A percentile compares a stretch with the other conserved stretches of the same genome.
These are phyloP conservation scores for Centrocercus urophasianus DNA, from an alignment of 2,113 vertebrate species.

Conservation along the genomic window DNA sequence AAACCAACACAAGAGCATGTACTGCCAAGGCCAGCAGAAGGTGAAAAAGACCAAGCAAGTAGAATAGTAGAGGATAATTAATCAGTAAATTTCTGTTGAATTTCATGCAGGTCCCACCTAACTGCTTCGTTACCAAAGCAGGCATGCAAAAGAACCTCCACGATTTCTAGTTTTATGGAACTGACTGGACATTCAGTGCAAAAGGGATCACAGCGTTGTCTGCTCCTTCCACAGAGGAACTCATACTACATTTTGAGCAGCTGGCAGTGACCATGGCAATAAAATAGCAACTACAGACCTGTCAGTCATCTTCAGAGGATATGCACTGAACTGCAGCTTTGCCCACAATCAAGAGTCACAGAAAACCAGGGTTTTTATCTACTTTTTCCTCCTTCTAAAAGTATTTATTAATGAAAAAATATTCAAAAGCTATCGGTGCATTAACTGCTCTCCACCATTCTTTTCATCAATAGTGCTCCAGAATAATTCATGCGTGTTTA, in stretches of 20 bases:
- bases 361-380: not conserved
- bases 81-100: slow-evolving; percentile 16
- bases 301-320: not conserved
- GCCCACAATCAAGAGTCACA: not conserved
- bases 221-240: not conserved
- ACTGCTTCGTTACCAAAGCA: slow-evolving; percentile 1
- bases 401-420: not conserved
- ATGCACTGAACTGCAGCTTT: not conserved
- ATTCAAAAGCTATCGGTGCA: not conserved
- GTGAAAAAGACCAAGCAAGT: slow-evolving; percentile 27
- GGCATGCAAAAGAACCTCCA: not conserved
- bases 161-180: not conserved
- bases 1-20: not conserved
- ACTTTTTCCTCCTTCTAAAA: not conserved
- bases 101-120: not conserved
- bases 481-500: not conserved
- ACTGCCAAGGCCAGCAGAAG: slow-evolving; percentile 38
- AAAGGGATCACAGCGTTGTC: not conserved
- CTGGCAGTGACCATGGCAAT: not conserved
- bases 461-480: not conserved
- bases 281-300: not conserved
- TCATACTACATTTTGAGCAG: not conserved
- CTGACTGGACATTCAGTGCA: not conserved
- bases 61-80: slow-evolving; percentile 28
- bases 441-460: not conserved